These are phyloP conservation scores for Arion vulgaris DNA, from an alignment of 1,140 invertebrate species.

Conservation along the genomic window DNA sequence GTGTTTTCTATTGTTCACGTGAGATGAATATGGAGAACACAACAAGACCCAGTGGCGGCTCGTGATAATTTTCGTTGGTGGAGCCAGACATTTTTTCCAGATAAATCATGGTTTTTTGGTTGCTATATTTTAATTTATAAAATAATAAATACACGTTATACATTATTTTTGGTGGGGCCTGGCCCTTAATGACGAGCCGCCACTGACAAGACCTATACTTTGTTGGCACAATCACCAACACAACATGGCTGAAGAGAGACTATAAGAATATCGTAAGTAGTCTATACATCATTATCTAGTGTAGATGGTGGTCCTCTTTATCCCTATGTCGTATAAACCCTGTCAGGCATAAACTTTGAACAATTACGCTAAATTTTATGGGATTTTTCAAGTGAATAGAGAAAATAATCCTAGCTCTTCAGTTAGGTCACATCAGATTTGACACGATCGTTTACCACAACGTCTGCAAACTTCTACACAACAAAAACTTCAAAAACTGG, in stretches of 20 bases:
- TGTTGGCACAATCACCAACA: too few relatives aligned
- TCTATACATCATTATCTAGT: background rate
- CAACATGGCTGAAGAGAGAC: background rate
- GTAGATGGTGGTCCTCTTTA: background rate
- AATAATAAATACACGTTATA: too few relatives aligned
- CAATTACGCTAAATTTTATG: slow-evolving; percentile 23
- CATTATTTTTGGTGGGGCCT: too few relatives aligned
- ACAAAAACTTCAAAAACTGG: slow-evolving; percentile 1
- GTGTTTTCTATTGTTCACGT: too few relatives aligned
- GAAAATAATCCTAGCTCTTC: background rate
- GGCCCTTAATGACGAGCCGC: too few relatives aligned
- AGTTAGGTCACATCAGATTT: background rate
- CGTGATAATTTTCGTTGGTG: too few relatives aligned
- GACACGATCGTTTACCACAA: background rate
- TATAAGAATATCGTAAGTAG: background rate
- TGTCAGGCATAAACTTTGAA: background rate
- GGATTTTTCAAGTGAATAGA: background rate
- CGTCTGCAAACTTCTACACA: background rate
- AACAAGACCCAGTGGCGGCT: too few relatives aligned
- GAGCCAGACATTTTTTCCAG: too few relatives aligned
- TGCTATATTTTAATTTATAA: too few relatives aligned
- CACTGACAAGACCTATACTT: too few relatives aligned
- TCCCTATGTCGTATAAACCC: background rate
- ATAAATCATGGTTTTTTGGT: too few relatives aligned
- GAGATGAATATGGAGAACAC: too few relatives aligned